phyloP scores from a whole-genome alignment of 2,888 invertebrate species.

The Tribolium freemani region DNA sequence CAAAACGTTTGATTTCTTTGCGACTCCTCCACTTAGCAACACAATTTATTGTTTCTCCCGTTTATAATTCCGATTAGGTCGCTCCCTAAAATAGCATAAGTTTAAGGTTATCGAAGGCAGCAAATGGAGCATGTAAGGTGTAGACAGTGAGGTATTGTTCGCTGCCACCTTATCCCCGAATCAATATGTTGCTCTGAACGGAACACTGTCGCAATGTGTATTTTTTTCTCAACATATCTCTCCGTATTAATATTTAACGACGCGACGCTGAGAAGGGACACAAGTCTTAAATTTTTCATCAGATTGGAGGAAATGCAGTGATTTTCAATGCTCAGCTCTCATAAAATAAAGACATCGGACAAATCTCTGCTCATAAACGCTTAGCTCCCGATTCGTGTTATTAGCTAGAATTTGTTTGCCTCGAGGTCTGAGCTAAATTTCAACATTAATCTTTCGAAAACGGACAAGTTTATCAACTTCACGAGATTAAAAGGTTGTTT shows the following conservation, averaged over 20 bases:
- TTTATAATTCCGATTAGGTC: constrained; percentile 33
- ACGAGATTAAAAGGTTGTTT: too few relatives aligned
- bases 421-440: too few relatives aligned
- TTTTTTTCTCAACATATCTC: constrained; percentile 18
- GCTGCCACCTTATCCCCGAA: neutral
- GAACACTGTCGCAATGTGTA: constrained; percentile 6
- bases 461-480: too few relatives aligned
- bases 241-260: constrained; percentile 26
- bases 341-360: constrained; percentile 19
- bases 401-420: too few relatives aligned
- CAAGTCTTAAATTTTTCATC: constrained; percentile 30
- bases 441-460: too few relatives aligned
- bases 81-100: constrained; percentile 47
- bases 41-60: constrained; percentile 37
- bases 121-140: constrained; percentile 54
- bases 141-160: constrained; percentile 49
- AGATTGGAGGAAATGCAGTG: constrained; percentile 28
- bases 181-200: constrained; percentile 14
- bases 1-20: constrained; percentile 41
- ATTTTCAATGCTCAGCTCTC: constrained; percentile 27
- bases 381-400: neutral
- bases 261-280: constrained; percentile 19
- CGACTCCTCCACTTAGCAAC: constrained; percentile 35
- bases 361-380: neutral
- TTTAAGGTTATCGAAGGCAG: constrained; percentile 49